Conservation (phyloP, 2,113 vertebrate species). For the Paralichthys olivaceus region DNA sequence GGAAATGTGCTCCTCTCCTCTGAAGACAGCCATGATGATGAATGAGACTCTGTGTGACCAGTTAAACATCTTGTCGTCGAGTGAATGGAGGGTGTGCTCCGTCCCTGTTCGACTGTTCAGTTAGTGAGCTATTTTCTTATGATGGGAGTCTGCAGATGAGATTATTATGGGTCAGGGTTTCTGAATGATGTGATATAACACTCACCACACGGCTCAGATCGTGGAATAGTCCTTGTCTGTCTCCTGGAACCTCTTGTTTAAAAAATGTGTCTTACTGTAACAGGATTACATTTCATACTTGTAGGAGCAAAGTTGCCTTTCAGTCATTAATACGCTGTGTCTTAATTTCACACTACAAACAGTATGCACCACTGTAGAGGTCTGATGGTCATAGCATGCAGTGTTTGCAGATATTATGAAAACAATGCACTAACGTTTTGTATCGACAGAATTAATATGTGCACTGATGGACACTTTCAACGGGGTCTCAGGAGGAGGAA, state of each 20-base stretch:
- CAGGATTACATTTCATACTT: neutral
- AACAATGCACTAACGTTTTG: too few relatives aligned
- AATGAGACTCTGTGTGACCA: constrained; percentile 52
- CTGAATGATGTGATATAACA: constrained; percentile 18
- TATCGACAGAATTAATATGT: too few relatives aligned
- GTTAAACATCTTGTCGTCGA: constrained; percentile 59
- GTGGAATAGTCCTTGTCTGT: neutral
- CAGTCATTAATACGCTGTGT: too few relatives aligned
- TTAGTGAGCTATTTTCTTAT: constrained; percentile 29
- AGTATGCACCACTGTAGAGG: too few relatives aligned
- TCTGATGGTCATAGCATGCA: too few relatives aligned
- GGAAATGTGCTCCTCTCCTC: constrained; percentile 46
- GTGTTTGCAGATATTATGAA: too few relatives aligned
- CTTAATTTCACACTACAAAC: too few relatives aligned
- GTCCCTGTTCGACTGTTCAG: constrained; percentile 1
- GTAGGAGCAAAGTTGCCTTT: neutral
- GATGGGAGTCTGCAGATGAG: constrained; percentile 35
- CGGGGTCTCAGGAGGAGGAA: too few relatives aligned
- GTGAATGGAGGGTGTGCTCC: constrained; percentile 26
- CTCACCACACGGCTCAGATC: neutral
- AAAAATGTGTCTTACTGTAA: too few relatives aligned
- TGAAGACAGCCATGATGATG: constrained; percentile 57
- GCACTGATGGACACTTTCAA: too few relatives aligned
- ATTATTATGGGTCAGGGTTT: constrained; percentile 34
- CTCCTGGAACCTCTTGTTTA: neutral